Evolutionary conservation across 2,113 vertebrate species (phyloP).

Genomic region (Sarotherodon lohbergeri): DNA sequence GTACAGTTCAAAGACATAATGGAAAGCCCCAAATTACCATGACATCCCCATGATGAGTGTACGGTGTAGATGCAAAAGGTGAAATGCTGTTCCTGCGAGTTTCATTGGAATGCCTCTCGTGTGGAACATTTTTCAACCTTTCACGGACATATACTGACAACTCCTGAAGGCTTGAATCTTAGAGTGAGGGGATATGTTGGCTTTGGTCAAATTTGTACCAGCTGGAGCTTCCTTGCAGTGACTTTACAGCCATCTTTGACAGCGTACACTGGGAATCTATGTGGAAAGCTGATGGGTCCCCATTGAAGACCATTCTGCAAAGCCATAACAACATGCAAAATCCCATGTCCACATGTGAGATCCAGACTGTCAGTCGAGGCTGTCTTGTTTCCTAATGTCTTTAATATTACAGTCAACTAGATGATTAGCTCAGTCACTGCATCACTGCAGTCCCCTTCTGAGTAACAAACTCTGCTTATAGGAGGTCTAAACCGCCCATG

Average conservation of each 20-base stretch:
- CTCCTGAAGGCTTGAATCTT: not conserved
- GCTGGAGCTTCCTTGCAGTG: not conserved
- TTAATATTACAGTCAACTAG: not conserved
- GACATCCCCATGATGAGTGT: not conserved
- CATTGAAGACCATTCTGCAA: not conserved
- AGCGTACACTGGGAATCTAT: not conserved
- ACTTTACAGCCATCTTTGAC: not conserved
- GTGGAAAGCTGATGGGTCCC: not conserved
- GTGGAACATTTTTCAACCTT: not conserved
- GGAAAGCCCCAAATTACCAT: not conserved
- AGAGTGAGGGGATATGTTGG: not conserved
- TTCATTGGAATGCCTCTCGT: not conserved
- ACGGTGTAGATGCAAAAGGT: not conserved
- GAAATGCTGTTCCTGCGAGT: not conserved
- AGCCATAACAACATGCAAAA: fast-evolving
- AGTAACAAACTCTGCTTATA: not conserved
- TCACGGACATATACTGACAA: not conserved
- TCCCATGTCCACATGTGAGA: not conserved
- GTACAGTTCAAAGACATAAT: not conserved
- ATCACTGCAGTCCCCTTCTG: not conserved
- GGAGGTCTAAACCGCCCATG: not conserved
- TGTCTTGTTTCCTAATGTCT: not conserved
- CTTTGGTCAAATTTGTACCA: not conserved
- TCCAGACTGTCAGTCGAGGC: not conserved
- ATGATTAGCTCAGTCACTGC: not conserved